phyloP scores from a whole-genome alignment of 2,888 invertebrate genomes.

The Chrysodeixis includens region DNA sequence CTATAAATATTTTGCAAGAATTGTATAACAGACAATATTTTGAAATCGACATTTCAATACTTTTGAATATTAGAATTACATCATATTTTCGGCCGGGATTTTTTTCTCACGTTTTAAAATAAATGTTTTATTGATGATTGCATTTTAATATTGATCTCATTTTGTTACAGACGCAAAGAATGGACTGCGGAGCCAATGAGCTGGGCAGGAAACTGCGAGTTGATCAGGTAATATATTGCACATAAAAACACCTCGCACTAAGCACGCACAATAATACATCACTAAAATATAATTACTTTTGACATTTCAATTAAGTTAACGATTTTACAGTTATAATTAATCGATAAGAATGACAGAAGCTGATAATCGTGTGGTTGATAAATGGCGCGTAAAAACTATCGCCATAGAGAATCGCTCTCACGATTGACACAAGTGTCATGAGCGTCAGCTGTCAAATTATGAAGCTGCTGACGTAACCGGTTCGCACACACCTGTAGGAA shows the following conservation, averaged over 20 bases:
- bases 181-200: slow-evolving; percentile 84
- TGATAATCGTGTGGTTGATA: slow-evolving; percentile 35
- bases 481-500: slow-evolving; percentile 68
- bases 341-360: slow-evolving; percentile 35
- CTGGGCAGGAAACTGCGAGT: slow-evolving; percentile 83
- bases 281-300: slow-evolving; percentile 12
- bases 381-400: slow-evolving; percentile 38
- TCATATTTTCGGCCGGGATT: background rate
- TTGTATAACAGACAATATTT: slow-evolving; percentile 10
- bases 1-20: slow-evolving; percentile 3
- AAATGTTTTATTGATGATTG: background rate
- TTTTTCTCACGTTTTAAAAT: slow-evolving; percentile 5
- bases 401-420: slow-evolving; percentile 40
- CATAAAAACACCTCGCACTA: background rate
- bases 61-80: background rate
- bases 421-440: slow-evolving; percentile 63
- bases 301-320: slow-evolving; percentile 36
- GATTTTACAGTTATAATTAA: slow-evolving; percentile 43
- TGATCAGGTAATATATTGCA: slow-evolving; percentile 76
- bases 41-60: background rate
- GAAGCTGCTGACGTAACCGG: slow-evolving; percentile 66
- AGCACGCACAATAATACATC: slow-evolving; percentile 9
- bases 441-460: slow-evolving; percentile 77
- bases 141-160: slow-evolving; percentile 20
- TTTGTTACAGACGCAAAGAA: slow-evolving; percentile 85